Base-by-base conservation (phyloP, 2,888 invertebrate species). In the Heliconius hortense region DNA sequence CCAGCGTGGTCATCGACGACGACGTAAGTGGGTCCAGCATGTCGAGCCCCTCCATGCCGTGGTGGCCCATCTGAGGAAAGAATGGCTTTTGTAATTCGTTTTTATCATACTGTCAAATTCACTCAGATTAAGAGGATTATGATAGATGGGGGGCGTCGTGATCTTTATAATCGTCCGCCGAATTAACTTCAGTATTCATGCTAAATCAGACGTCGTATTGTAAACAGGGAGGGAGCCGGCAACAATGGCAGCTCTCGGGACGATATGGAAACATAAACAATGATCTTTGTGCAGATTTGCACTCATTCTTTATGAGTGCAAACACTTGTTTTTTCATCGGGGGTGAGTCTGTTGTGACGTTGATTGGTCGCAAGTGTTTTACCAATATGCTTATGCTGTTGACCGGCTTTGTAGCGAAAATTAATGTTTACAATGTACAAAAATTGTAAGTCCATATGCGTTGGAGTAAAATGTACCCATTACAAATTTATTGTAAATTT, bases 21-120 rank as follows among this genome's bases (percentile, higher is more conserved):
- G 97, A 96, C 0, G 95, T 95, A 78, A 96, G 95, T 26, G 98
- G 98, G 88, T 98, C 98, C 85, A 98, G 92, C 97, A 98, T 98
- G 88, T 98, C 98, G 84, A 98, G 92, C 21, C 98, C 97, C 89
- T 98, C 98, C 98, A 98, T 98, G 72, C 97, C 97, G 83, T 97
- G 97, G 88, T 97, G 98, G 77, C 96, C 96, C 98, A 98, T 98
- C 98, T 98, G 96, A 72, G 91, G 88, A 85, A 88, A 92, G 83
- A 92, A 90, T 83, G 88, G 88, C 90, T 90, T 87, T 92, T 91
- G 90, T 87, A 92, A 89, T 89, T 91, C 89, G 86, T 88, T 90
- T 89, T 89, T 88, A 90, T 89, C 88, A 82, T 89, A 90, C 90
- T 90, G 90, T 84, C 91, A 83, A 87, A 84, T 84, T 82, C 82